Percentiles rank a stretch among this genome's conserved stretches.
phyloP scores from a whole-genome alignment of 2,797 vertebrate genomes.

The Trichosurus vulpecula region DNA sequence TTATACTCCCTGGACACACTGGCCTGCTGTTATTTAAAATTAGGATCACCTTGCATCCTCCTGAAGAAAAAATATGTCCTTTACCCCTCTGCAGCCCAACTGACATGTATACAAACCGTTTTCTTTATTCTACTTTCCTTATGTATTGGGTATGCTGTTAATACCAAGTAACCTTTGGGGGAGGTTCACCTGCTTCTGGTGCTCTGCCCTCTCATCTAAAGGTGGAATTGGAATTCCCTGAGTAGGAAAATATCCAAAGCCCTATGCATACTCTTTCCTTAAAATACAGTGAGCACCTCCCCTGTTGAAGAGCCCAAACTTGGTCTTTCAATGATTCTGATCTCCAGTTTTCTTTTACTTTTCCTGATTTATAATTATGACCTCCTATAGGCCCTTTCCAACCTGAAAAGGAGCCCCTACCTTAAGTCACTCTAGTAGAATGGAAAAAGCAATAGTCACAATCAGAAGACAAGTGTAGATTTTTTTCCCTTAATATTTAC shows the following conservation, averaged over 20 bases:
- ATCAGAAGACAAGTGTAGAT: not conserved
- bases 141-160: not conserved
- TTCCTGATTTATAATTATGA: not conserved
- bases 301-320: not conserved
- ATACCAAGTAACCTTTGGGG: not conserved
- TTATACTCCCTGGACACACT: not conserved
- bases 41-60: not conserved
- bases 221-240: not conserved
- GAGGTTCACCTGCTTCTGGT: not conserved
- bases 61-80: not conserved
- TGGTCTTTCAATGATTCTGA: not conserved
- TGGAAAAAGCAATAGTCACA: not conserved
- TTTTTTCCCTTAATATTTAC: not conserved
- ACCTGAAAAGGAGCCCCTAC: not conserved
- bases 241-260: not conserved
- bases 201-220: not conserved
- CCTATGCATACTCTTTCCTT: not conserved
- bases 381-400: not conserved
- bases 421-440: not conserved
- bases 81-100: not conserved
- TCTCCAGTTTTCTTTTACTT: not conserved
- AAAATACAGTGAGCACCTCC: not conserved
- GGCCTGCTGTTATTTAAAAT: not conserved
- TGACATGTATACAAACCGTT: no score
- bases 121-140: not conserved